These are phyloP conservation scores for Stichopus horrens DNA, from an alignment of 53 echinoderm and acorn worm species.

Conservation along the genomic window DNA sequence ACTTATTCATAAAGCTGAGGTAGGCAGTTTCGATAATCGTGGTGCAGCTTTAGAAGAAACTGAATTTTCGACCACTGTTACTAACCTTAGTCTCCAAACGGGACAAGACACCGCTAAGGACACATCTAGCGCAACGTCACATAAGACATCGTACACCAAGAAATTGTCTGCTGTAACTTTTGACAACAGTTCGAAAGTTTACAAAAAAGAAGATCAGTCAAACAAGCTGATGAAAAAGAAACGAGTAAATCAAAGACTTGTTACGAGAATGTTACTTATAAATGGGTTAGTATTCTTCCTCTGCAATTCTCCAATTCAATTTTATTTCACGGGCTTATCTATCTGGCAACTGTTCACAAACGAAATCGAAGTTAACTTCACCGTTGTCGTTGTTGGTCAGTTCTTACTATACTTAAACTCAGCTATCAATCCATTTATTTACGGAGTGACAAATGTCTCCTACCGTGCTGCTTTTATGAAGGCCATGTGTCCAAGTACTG, in stretches of 20 bases:
- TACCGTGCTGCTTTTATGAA: conserved; percentile 20
- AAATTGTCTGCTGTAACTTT: background rate
- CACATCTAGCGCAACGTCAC: background rate
- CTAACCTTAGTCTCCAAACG: background rate
- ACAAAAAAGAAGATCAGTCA: no score
- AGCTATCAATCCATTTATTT: conserved; percentile 25
- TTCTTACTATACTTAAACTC: background rate
- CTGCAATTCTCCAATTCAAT: conserved; percentile 12
- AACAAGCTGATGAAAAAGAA: background rate
- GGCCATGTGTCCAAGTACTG: background rate
- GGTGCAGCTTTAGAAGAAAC: background rate
- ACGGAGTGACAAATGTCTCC: conserved; percentile 11
- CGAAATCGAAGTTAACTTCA: background rate
- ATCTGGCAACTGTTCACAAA: background rate
- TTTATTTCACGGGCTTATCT: background rate
- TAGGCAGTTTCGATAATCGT: no score
- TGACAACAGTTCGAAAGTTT: background rate
- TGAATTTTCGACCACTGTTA: background rate
- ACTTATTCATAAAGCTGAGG: background rate
- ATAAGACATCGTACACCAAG: background rate
- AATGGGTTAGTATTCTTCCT: conserved; percentile 3
- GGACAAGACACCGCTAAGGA: background rate
- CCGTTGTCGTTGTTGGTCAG: background rate
- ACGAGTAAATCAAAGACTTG: background rate
- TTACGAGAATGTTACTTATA: conserved; percentile 11